Evolutionary conservation across 2,888 invertebrate genomes (phyloP).

Genomic region (Andricus quercusramuli): DNA sequence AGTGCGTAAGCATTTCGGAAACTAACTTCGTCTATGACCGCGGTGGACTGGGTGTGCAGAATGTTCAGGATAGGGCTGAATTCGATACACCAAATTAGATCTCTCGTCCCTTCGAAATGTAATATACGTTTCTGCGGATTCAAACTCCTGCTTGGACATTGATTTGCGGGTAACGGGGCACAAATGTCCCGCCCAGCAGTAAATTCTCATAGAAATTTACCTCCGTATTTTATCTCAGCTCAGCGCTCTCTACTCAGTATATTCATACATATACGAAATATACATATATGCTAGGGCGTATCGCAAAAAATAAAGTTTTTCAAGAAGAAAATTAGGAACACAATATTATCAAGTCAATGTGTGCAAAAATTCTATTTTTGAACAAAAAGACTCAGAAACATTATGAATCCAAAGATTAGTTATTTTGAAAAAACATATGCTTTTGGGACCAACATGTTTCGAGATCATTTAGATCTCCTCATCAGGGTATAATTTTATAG

Average conservation of each 20-base stretch:
- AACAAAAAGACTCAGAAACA: too few relatives aligned
- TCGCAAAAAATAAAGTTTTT: too few relatives aligned
- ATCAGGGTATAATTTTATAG: too few relatives aligned
- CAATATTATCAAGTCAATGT: too few relatives aligned
- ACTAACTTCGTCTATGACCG: conserved; percentile 67
- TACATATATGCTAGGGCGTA: too few relatives aligned
- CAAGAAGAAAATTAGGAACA: too few relatives aligned
- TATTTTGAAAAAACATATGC: too few relatives aligned
- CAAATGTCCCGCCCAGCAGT: conserved; percentile 30
- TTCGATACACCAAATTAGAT: conserved; percentile 61
- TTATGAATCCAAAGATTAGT: too few relatives aligned
- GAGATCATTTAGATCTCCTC: too few relatives aligned
- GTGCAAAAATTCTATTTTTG: too few relatives aligned
- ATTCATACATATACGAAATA: not conserved
- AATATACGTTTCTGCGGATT: conserved; percentile 63
- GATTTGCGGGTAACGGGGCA: conserved; percentile 56
- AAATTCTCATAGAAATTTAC: conserved; percentile 11
- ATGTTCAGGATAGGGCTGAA: conserved; percentile 45
- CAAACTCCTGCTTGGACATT: conserved; percentile 53
- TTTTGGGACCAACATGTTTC: too few relatives aligned
- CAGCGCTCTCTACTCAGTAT: not conserved
- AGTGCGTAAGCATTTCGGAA: conserved; percentile 67
- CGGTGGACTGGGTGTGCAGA: conserved; percentile 53
- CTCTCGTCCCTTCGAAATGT: conserved; percentile 65
- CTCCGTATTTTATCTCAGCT: not conserved